Evolutionary conservation across 2,888 invertebrate species (phyloP).

Genomic region (Microplitis deprimator): DNA sequence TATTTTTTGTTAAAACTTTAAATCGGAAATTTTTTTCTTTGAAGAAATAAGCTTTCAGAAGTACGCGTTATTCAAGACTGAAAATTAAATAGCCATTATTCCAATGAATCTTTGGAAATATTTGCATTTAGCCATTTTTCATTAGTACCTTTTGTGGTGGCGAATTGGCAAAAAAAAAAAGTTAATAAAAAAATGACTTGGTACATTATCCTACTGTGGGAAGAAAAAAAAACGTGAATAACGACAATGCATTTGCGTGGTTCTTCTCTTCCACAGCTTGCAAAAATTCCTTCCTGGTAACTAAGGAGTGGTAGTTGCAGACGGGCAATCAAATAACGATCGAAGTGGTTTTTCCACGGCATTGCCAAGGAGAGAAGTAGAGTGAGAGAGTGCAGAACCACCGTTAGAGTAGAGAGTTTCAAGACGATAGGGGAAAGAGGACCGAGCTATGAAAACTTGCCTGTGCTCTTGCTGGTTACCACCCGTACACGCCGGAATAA

Average conservation of each 20-base stretch:
- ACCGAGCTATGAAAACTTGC: conserved; percentile 24
- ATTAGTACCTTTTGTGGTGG: not conserved
- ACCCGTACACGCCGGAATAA: conserved; percentile 21
- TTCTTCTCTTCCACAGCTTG: conserved; percentile 21
- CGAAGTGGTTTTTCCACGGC: conserved; percentile 35
- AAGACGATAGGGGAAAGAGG: not conserved
- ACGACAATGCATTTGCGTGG: conserved; percentile 23
- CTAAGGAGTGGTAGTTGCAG: conserved; percentile 15
- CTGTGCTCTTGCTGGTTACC: conserved; percentile 6
- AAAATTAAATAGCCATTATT: not conserved
- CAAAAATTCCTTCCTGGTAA: conserved; percentile 30
- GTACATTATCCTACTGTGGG: not conserved
- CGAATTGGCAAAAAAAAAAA: not conserved
- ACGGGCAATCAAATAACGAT: conserved; percentile 33
- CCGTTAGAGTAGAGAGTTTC: conserved; percentile 18
- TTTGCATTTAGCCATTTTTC: not conserved
- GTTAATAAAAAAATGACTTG: not conserved
- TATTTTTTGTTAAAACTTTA: not conserved
- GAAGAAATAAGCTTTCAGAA: not conserved
- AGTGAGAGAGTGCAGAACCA: conserved; percentile 23
- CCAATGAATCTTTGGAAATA: not conserved
- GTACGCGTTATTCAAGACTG: conserved; percentile 15
- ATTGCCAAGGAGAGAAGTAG: conserved; percentile 29
- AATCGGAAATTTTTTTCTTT: not conserved
- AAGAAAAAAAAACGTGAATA: conserved; percentile 21